A percentile compares a stretch with the other conserved stretches of the same genome.
Conservation (phyloP, 2,113 vertebrate genomes). For the Dasyprocta punctata region DNA sequence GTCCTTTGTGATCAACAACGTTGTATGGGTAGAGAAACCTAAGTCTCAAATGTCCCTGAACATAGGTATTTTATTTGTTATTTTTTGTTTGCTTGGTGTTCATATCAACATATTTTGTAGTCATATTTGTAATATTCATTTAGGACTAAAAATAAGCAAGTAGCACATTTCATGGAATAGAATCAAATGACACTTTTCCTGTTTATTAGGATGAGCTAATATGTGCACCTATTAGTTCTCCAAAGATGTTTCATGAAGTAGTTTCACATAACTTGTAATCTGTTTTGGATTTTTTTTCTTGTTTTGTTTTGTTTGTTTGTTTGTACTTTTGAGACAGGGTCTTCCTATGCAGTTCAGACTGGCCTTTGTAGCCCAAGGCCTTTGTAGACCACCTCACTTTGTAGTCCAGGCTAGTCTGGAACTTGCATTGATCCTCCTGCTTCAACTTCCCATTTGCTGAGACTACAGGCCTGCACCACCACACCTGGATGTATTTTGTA, state of each 20-base stretch:
- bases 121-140: not conserved
- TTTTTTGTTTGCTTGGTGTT: not conserved
- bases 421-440: no score
- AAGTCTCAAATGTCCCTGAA: not conserved
- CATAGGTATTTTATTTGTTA: not conserved
- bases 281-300: no score
- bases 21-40: no score
- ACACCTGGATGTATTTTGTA: not conserved
- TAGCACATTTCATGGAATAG: not conserved
- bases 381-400: no score
- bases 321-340: no score
- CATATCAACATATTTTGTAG: not conserved
- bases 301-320: no score
- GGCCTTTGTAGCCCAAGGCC: no score
- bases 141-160: not conserved
- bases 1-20: not conserved
- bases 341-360: no score
- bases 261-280: not conserved
- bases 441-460: no score
- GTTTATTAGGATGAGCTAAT: not conserved
- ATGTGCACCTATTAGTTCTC: not conserved
- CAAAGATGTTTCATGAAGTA: not conserved
- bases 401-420: no score
- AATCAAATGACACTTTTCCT: not conserved
- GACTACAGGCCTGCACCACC: no score